Conservation (phyloP, 2,888 invertebrate genomes). For the Hyposoter dolosus region DNA sequence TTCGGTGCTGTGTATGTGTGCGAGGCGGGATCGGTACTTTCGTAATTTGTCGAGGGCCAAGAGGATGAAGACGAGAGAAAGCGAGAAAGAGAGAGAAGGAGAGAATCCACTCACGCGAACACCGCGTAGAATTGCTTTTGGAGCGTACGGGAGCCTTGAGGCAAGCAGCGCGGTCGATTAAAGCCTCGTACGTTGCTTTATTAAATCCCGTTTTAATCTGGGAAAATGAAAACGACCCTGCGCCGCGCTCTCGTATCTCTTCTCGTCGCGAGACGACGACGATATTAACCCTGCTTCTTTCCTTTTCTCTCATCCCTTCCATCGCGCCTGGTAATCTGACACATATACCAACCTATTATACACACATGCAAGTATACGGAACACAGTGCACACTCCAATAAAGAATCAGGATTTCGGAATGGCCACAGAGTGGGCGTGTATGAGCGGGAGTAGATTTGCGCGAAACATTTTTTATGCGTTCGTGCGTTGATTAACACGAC, state of each 20-base stretch:
- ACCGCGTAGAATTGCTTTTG: slow-evolving; percentile 64
- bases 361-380: background rate
- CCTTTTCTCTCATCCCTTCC: slow-evolving; percentile 26
- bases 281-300: slow-evolving; percentile 58
- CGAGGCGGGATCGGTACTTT: slow-evolving; percentile 56
- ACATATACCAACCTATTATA: slow-evolving; percentile 16
- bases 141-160: slow-evolving; percentile 71
- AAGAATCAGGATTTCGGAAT: slow-evolving; percentile 46
- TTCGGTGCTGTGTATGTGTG: background rate
- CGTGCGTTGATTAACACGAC: slow-evolving; percentile 66
- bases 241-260: slow-evolving; percentile 54
- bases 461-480: slow-evolving; percentile 60
- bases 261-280: slow-evolving; percentile 50
- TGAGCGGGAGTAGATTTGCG: slow-evolving; percentile 49
- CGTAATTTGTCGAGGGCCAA: slow-evolving; percentile 55
- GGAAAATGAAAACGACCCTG: slow-evolving; percentile 79
- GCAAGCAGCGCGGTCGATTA: slow-evolving; percentile 79
- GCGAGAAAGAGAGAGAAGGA: slow-evolving; percentile 13
- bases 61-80: slow-evolving; percentile 36
- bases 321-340: slow-evolving; percentile 56
- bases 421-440: slow-evolving; percentile 61
- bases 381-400: slow-evolving; percentile 1
- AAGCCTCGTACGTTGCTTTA: slow-evolving; percentile 82
- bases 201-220: slow-evolving; percentile 83
- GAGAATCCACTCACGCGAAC: slow-evolving; percentile 49